A percentile compares a stretch with the other conserved stretches of the same genome.
phyloP scores from a whole-genome alignment of 2,888 invertebrate species.

The Neria commutata region DNA sequence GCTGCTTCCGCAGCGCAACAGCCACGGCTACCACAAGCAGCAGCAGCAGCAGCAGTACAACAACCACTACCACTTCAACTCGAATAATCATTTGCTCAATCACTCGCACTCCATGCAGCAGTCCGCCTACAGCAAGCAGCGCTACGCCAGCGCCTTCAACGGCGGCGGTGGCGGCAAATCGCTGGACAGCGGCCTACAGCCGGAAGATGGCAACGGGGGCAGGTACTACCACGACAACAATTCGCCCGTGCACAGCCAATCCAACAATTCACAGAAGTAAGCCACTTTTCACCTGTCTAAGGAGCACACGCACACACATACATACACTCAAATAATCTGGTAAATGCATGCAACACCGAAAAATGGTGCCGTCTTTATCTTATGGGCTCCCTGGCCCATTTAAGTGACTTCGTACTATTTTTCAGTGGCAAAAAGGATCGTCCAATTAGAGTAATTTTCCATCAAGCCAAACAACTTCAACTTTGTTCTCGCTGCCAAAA shows the following conservation, averaged over 20 bases:
- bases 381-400: too few species aligned
- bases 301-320: neutral
- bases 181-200: conserved; percentile 49
- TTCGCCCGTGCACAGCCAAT: conserved; percentile 49
- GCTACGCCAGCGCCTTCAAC: conserved; percentile 40
- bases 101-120: conserved; percentile 55
- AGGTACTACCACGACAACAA: too few species aligned
- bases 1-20: conserved; percentile 25
- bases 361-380: neutral
- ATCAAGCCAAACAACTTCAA: too few species aligned
- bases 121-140: conserved; percentile 49
- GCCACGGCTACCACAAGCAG: conserved; percentile 12
- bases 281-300: conserved; percentile 6
- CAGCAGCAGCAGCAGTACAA: conserved; percentile 41
- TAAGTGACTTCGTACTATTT: too few species aligned
- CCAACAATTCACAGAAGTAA: conserved; percentile 44
- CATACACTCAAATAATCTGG: neutral
- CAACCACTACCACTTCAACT: conserved; percentile 55
- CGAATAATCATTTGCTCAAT: conserved; percentile 54
- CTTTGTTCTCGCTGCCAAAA: too few species aligned
- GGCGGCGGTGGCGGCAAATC: conserved; percentile 46
- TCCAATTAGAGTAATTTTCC: too few species aligned
- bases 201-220: conserved; percentile 35
- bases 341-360: neutral
- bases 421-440: too few species aligned